Conservation (phyloP, 2,888 invertebrate species). For the Morinoia aosen region DNA sequence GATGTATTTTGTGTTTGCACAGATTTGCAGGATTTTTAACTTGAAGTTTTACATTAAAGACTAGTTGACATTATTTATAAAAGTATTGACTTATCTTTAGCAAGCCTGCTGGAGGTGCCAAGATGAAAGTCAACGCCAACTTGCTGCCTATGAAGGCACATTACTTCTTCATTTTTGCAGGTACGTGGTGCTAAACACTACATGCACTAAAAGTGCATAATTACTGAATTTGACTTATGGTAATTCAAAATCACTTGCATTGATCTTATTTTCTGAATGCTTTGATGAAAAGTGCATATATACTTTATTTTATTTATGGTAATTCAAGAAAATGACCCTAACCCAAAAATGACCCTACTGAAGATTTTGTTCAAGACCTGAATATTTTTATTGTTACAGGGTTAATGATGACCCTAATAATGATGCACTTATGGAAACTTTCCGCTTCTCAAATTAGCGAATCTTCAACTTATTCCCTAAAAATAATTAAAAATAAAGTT, state of each 20-base stretch:
- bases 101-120: slow-evolving; percentile 34
- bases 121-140: slow-evolving; percentile 75
- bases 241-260: not conserved
- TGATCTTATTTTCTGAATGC: not conserved
- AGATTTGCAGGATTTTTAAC: not conserved
- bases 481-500: no score
- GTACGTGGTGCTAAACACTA: slow-evolving; percentile 74
- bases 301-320: not conserved
- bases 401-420: not conserved
- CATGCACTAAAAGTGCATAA: not conserved
- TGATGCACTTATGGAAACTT: not conserved
- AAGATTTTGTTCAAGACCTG: not conserved
- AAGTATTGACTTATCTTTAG: not conserved
- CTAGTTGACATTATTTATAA: not conserved
- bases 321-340: not conserved
- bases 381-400: not conserved
- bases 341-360: no score
- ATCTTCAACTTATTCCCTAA: no score
- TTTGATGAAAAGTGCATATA: not conserved
- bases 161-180: slow-evolving; percentile 89
- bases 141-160: slow-evolving; percentile 88
- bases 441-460: not conserved
- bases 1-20: not conserved
- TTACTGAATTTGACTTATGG: not conserved
- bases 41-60: not conserved